Evolutionary conservation across 2,888 invertebrate genomes (phyloP).

Genomic region (Corythucha ciliata): DNA sequence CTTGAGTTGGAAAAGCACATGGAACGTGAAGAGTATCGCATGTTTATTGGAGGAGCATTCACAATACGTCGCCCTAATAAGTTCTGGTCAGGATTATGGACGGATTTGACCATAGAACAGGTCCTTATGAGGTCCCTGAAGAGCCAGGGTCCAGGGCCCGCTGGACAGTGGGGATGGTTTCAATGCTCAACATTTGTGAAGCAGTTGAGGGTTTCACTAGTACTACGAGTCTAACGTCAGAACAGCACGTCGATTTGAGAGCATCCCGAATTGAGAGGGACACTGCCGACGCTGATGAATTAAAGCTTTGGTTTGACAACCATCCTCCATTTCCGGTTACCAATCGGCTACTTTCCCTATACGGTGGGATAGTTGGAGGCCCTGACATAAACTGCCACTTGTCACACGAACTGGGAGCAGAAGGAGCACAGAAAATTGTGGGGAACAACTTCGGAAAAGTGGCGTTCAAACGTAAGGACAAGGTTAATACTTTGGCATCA

Average conservation of each 20-base stretch:
- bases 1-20: neutral
- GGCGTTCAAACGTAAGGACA: conserved; percentile 2
- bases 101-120: conserved; percentile 38
- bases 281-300: conserved; percentile 3
- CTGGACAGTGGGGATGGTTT: no score
- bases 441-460: conserved; percentile 8
- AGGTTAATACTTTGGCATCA: conserved; percentile 5
- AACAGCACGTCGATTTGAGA: conserved; percentile 1
- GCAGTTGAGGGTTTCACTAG: no score
- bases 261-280: neutral
- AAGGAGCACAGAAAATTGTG: neutral
- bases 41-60: conserved; percentile 8
- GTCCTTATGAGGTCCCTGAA: conserved; percentile 37
- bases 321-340: conserved; percentile 5
- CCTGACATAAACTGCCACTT: conserved; percentile 7
- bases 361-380: conserved; percentile 3
- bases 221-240: no score
- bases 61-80: conserved; percentile 8
- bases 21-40: neutral
- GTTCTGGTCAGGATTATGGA: conserved; percentile 9
- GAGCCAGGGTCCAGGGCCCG: conserved; percentile 37
- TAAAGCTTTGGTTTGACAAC: neutral
- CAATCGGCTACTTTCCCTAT: neutral
- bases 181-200: no score
- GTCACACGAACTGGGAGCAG: neutral